phyloP scores from a whole-genome alignment of 2,888 invertebrate species.

The Hylaea fasciaria region DNA sequence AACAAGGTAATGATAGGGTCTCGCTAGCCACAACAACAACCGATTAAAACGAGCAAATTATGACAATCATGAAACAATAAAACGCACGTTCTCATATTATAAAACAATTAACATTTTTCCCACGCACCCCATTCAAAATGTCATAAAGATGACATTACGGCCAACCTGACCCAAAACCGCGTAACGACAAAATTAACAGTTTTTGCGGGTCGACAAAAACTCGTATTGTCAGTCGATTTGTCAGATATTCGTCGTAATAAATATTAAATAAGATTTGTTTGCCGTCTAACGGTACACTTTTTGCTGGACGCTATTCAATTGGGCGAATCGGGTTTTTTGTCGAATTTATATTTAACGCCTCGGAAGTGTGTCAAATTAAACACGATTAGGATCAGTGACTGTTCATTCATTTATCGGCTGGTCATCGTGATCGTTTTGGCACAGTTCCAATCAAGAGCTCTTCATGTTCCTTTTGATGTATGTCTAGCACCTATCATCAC shows the following conservation, averaged over 20 bases:
- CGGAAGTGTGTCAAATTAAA: constrained; percentile 55
- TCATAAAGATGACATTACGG: constrained; percentile 37
- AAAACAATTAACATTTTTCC: constrained; percentile 41
- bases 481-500: constrained; percentile 32
- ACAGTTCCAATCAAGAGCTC: constrained; percentile 43
- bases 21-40: constrained; percentile 9
- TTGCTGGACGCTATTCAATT: constrained; percentile 43
- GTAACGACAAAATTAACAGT: constrained; percentile 34
- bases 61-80: constrained; percentile 36
- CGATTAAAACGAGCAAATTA: constrained; percentile 16
- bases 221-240: constrained; percentile 47
- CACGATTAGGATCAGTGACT: constrained; percentile 45
- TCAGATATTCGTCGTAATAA: constrained; percentile 56
- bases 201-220: constrained; percentile 43
- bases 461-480: constrained; percentile 36
- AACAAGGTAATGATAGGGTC: constrained; percentile 14
- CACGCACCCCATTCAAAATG: constrained; percentile 35
- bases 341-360: constrained; percentile 41
- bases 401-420: constrained; percentile 40
- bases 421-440: constrained; percentile 39
- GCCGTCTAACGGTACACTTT: constrained; percentile 52
- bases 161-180: constrained; percentile 41
- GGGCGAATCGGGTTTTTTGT: constrained; percentile 46
- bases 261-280: constrained; percentile 64
- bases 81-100: constrained; percentile 38